Conservation (phyloP, 2,113 vertebrate species). For the Rissa tridactyla region DNA sequence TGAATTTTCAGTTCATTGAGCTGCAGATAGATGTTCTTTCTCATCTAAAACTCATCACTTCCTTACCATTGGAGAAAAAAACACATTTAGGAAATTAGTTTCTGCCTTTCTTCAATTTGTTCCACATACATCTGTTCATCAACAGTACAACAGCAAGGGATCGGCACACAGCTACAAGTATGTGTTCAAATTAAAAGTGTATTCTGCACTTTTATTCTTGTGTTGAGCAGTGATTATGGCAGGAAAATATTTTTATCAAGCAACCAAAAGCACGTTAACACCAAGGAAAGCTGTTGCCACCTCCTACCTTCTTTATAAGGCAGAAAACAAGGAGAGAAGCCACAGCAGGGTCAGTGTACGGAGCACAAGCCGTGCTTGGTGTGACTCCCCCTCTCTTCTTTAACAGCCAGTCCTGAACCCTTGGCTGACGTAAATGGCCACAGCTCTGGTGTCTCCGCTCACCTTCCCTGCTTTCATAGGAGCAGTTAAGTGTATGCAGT, state of each 20-base stretch:
- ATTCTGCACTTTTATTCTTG: not conserved
- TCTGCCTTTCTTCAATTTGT: constrained; percentile 43
- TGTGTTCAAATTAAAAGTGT: not conserved
- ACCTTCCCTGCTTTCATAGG: not conserved
- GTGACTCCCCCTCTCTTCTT: not conserved
- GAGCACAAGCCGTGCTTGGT: not conserved
- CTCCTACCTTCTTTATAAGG: not conserved
- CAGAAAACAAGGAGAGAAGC: not conserved
- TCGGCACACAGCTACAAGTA: not conserved
- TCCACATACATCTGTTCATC: constrained; percentile 18
- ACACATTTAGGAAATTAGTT: constrained; percentile 52
- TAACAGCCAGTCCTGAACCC: not conserved
- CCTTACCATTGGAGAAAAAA: not conserved
- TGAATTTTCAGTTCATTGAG: constrained; percentile 50
- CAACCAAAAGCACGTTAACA: not conserved
- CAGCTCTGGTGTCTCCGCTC: not conserved
- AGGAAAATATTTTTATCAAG: not conserved
- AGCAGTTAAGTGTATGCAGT: not conserved
- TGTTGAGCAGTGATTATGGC: not conserved
- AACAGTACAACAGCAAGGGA: not conserved
- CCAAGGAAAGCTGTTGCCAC: not conserved
- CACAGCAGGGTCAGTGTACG: not conserved
- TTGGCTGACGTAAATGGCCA: not conserved
- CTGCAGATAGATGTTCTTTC: constrained; percentile 41
- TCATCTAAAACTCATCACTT: constrained; percentile 55